Evolutionary conservation across 1,140 invertebrate genomes (phyloP).

Genomic region (Megalonaias nervosa): DNA sequence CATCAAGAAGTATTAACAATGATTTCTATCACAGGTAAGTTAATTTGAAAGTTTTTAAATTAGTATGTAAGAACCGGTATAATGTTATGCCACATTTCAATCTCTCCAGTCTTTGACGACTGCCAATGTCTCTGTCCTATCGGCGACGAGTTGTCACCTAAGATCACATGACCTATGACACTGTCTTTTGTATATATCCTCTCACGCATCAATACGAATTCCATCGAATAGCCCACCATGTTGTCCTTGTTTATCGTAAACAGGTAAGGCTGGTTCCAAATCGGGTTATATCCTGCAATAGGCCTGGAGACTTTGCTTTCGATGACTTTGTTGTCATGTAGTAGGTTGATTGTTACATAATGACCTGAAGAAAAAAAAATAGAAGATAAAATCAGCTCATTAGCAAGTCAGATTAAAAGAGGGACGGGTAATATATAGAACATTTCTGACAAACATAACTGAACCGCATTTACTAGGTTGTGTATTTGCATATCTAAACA

Average conservation of each 20-base stretch:
- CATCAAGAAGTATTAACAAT: too few species aligned
- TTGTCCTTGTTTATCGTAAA: constrained; percentile 33
- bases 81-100: constrained; percentile 48
- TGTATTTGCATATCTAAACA: background rate
- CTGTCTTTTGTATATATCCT: constrained; percentile 37
- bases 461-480: too few species aligned
- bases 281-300: constrained; percentile 29
- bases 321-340: constrained; percentile 16
- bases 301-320: constrained; percentile 20
- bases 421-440: background rate
- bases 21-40: too few species aligned
- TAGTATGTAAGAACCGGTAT: constrained; percentile 21
- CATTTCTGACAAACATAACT: background rate
- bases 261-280: constrained; percentile 47
- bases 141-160: constrained; percentile 33
- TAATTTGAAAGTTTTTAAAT: too few species aligned
- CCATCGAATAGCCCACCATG: constrained; percentile 29
- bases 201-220: constrained; percentile 46
- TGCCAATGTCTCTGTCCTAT: constrained; percentile 47
- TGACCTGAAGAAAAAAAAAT: constrained; percentile 37
- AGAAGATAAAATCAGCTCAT: background rate
- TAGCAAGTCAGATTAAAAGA: background rate
- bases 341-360: constrained; percentile 32
- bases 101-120: constrained; percentile 31
- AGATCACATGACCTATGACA: constrained; percentile 47